phyloP scores from a whole-genome alignment of 1,140 invertebrate species.

The Psilanteris sp. region DNA sequence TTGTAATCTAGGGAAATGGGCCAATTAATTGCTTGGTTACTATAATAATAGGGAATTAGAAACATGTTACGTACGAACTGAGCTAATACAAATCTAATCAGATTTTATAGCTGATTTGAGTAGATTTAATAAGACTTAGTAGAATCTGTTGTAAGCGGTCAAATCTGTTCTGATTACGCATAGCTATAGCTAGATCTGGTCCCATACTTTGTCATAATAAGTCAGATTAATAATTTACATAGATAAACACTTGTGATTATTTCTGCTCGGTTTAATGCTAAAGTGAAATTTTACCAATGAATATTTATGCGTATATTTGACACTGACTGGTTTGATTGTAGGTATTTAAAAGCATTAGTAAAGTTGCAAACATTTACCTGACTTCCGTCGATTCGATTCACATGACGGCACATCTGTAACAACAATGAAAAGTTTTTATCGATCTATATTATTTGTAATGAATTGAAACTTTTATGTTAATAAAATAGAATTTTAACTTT shows the following conservation, averaged over 20 bases:
- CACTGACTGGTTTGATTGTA: no score
- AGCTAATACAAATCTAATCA: slow-evolving; percentile 40
- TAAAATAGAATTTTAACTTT: slow-evolving; percentile 9
- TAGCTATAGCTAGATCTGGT: slow-evolving; percentile 3
- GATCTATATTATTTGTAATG: no score
- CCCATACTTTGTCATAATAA: slow-evolving; percentile 31
- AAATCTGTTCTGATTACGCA: slow-evolving; percentile 28
- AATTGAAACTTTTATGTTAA: no score
- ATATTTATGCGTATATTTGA: slow-evolving; percentile 22
- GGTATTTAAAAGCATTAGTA: no score
- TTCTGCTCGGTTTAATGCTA: slow-evolving; percentile 20
- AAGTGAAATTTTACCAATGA: slow-evolving; percentile 16
- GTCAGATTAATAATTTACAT: slow-evolving; percentile 39
- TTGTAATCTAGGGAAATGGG: slow-evolving; percentile 27
- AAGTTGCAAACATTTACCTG: no score
- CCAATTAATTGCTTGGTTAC: slow-evolving; percentile 4
- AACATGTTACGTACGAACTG: slow-evolving; percentile 9
- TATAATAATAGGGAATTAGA: slow-evolving; percentile 29
- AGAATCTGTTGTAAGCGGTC: slow-evolving; percentile 16
- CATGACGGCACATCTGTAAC: slow-evolving; percentile 8
- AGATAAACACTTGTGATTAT: slow-evolving; percentile 32
- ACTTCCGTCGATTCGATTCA: no score
- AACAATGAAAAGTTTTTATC: no score
- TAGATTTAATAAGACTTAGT: slow-evolving; percentile 45
- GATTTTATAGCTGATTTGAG: slow-evolving; percentile 45